Evolutionary conservation across 2,888 invertebrate species (phyloP), one percentile per base, ranked within the genome.

Genomic region (Clivina fossor): DNA sequence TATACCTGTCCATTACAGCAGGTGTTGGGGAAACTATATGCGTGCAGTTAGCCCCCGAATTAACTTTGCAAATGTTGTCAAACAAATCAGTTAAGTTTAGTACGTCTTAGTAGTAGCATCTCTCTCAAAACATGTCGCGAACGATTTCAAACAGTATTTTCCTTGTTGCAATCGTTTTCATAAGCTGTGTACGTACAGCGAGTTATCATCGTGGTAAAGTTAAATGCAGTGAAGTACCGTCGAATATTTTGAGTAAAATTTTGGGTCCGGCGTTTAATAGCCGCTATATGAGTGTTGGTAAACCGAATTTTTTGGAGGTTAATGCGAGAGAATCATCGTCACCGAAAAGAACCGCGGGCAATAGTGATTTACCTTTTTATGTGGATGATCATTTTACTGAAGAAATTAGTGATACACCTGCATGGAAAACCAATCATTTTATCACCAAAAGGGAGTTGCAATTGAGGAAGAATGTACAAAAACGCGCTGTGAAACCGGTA

Each of bases 181-280:
- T 50, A 8, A 24, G 38, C 3, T 16, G 28, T 19, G 22, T 35
- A 13, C 28, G 7, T 30, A 18, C 30, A 3, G 47, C 47, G n/a
- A 3, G 22, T n/a, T 19, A 40, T 11, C 38, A 19, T 30, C 30
- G 19, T 20, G 24, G 19, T 3, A 46, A 19, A 8, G 13, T 30
- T 11, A 50, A 35, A 18, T 69, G 69, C 49, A 60, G 40, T 15
- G 64, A 67, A 55, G 43, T 68, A n/a, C 54, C 67, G 1, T 61
- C 62, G 16, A 22, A 48, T 4, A 64, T 69, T 0, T 61, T 78
- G 2, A 70, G 67, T 20, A 66, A 71, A 26, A 71, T 77, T 30
- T 64, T 78, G 4, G 78, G 78, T 0, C 68, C 75, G 28, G 76
- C 77, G 0, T 78, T 69, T 58, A 78, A 78, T 63, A 69, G 74